Evolutionary conservation across 2,113 vertebrate genomes (phyloP).

Genomic region (Cyanistes caeruleus): DNA sequence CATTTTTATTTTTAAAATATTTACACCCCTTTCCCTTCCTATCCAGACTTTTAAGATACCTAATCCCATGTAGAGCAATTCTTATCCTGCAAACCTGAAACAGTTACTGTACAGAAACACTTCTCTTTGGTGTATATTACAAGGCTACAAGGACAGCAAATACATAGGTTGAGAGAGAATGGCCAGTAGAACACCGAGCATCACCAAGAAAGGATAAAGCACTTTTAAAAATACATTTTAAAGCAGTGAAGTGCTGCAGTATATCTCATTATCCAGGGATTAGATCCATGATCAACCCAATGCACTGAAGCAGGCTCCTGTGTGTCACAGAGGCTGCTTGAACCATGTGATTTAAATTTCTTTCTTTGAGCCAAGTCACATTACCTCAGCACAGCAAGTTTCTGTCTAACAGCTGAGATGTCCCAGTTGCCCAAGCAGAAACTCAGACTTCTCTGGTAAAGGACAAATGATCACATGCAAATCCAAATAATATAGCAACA

Average conservation of each 20-base stretch:
- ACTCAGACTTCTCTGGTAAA: not conserved
- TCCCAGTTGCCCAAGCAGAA: not conserved
- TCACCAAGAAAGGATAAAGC: not conserved
- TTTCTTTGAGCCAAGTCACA: not conserved
- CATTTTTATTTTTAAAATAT: not conserved
- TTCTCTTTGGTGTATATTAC: not conserved
- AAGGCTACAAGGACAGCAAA: not conserved
- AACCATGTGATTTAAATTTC: not conserved
- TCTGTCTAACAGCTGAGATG: not conserved
- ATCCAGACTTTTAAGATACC: not conserved
- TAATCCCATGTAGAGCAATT: not conserved
- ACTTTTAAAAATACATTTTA: not conserved
- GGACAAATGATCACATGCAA: not conserved
- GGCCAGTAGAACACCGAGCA: not conserved
- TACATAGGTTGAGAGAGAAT: not conserved
- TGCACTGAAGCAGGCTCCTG: not conserved
- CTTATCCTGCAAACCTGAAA: not conserved
- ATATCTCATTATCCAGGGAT: not conserved
- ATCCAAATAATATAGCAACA: not conserved
- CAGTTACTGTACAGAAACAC: not conserved
- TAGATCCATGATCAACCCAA: not conserved
- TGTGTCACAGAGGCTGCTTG: not conserved
- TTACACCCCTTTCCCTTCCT: not conserved
- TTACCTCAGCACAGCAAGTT: not conserved
- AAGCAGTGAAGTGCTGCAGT: not conserved